Conservation (phyloP, 2,888 invertebrate genomes). For the Petrolisthes cinctipes region DNA sequence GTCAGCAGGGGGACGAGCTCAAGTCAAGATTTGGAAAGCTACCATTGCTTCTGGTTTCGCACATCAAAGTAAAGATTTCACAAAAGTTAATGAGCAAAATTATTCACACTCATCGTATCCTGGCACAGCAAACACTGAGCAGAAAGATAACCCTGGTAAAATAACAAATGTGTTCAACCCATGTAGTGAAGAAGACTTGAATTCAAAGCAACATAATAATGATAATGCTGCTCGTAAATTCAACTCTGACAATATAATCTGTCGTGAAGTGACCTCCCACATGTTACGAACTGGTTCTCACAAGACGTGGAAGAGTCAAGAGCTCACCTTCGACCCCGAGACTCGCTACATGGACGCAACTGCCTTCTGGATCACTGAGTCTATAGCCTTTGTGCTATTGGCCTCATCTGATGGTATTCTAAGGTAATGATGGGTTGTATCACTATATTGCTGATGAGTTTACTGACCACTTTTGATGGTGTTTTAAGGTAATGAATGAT, state of each 20-base stretch:
- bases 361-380: slow-evolving; percentile 48
- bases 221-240: neutral
- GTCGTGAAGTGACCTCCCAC: slow-evolving; percentile 50
- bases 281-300: slow-evolving; percentile 49
- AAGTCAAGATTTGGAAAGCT: slow-evolving; percentile 50
- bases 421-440: slow-evolving; percentile 16
- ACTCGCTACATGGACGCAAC: slow-evolving; percentile 53
- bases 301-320: slow-evolving; percentile 48
- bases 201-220: neutral
- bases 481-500: no score
- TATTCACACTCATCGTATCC: neutral
- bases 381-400: slow-evolving; percentile 32
- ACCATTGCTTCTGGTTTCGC: neutral
- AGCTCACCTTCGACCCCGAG: slow-evolving; percentile 52
- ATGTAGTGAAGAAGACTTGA: neutral
- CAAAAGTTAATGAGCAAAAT: neutral
- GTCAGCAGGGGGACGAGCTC: slow-evolving; percentile 55
- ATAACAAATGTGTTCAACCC: neutral
- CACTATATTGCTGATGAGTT: no score
- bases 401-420: slow-evolving; percentile 57
- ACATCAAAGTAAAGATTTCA: neutral
- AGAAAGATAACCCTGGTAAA: neutral
- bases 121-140: neutral
- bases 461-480: no score
- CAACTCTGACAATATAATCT: neutral